Conservation (phyloP, 1,140 invertebrate genomes). For the Oscheius sp. region DNA sequence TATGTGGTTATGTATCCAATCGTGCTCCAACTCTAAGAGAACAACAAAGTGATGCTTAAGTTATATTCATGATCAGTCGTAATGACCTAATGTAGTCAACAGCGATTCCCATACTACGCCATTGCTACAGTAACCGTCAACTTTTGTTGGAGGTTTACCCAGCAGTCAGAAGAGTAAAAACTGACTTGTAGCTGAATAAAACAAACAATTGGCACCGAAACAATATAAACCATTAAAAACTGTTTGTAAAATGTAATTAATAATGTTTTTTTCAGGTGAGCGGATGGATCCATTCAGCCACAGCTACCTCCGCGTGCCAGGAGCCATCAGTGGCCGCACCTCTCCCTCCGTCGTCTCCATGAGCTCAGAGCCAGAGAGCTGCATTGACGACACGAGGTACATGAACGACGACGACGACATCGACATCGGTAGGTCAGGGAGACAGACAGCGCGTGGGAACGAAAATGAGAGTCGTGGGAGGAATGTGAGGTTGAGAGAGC, state of each 20-base stretch:
- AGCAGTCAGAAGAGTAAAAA: not conserved
- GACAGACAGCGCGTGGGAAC: not conserved
- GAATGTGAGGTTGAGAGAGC: not conserved
- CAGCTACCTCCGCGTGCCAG: slow-evolving; percentile 42
- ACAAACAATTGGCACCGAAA: no score
- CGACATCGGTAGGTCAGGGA: slow-evolving; percentile 33
- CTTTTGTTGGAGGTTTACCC: not conserved
- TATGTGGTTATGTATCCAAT: no score
- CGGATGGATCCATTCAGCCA: slow-evolving; percentile 35
- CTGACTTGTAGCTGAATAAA: not conserved
- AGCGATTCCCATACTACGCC: not conserved
- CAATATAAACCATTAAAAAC: not conserved
- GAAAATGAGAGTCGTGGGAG: not conserved
- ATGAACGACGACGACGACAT: slow-evolving; percentile 41
- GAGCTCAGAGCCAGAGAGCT: slow-evolving; percentile 42
- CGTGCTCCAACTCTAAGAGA: no score
- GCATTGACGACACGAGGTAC: slow-evolving; percentile 39
- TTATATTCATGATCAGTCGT: no score
- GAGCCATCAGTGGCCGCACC: slow-evolving; percentile 29
- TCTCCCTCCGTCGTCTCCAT: slow-evolving; percentile 40
- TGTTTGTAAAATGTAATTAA: not conserved
- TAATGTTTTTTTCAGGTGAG: slow-evolving; percentile 22
- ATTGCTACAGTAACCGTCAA: slow-evolving; percentile 5
- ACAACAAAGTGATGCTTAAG: no score
- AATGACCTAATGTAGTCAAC: no score